Conservation (phyloP, 2,888 invertebrate genomes). For the Lithophane ornitopus region DNA sequence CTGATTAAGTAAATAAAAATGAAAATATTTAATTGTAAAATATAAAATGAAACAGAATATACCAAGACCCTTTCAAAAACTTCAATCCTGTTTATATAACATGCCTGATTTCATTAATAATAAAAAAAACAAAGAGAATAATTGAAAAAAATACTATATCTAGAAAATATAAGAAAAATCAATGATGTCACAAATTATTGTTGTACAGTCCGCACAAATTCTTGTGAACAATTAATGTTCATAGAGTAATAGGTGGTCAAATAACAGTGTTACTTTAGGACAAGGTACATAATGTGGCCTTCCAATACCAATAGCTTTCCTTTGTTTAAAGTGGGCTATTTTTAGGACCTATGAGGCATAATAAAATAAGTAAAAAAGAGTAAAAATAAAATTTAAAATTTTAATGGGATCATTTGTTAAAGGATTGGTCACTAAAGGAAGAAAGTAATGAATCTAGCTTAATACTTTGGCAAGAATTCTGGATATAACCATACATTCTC, state of each 20-base stretch:
- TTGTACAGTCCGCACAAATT: constrained; percentile 33
- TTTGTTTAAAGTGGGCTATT: constrained; percentile 67
- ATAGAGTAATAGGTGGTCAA: constrained; percentile 36
- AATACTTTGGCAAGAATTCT: constrained; percentile 87
- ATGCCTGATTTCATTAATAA: constrained; percentile 24
- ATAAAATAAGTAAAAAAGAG: constrained; percentile 59
- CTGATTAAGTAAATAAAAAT: constrained; percentile 24
- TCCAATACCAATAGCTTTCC: constrained; percentile 60
- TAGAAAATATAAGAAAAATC: constrained; percentile 24
- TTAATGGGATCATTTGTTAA: constrained; percentile 61
- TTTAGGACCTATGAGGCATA: constrained; percentile 68
- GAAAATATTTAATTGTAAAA: neutral
- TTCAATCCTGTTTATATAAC: neutral
- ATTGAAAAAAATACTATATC: constrained; percentile 14
- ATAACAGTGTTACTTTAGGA: constrained; percentile 36
- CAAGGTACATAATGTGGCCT: constrained; percentile 48
- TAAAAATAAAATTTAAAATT: constrained; percentile 53
- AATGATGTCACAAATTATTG: constrained; percentile 52
- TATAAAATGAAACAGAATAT: constrained; percentile 9
- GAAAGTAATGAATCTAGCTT: constrained; percentile 84
- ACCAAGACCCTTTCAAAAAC: constrained; percentile 7
- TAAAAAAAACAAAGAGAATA: neutral
- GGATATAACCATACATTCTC: constrained; percentile 94
- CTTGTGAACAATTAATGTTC: constrained; percentile 34
- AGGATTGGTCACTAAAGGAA: constrained; percentile 76